A percentile compares a stretch with the other conserved stretches of the same genome.
These are phyloP conservation scores for Dinoponera quadriceps DNA, from an alignment of 1,140 invertebrate species.

Conservation along the genomic window DNA sequence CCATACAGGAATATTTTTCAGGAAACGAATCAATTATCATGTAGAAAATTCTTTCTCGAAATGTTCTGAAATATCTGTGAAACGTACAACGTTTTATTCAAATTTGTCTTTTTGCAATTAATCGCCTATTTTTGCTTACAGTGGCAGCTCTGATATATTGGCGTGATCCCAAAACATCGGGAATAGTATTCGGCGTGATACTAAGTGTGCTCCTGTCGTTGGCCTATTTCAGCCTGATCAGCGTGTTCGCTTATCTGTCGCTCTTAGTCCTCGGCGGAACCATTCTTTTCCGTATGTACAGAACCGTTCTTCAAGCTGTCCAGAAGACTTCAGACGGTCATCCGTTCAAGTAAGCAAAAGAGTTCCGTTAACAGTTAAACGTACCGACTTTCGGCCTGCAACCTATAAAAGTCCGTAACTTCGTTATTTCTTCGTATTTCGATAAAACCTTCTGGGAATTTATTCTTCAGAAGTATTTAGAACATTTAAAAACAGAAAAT, in stretches of 20 bases:
- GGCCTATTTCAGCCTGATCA: constrained; percentile 97
- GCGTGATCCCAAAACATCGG: constrained; percentile 97
- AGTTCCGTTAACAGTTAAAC: not conserved
- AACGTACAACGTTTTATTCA: not conserved
- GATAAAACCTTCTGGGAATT: no score
- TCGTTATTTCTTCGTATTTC: no score
- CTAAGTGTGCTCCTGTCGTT: constrained; percentile 95
- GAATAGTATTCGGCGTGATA: constrained; percentile 94
- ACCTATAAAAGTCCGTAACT: no score
- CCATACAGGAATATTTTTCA: no score
- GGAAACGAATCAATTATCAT: not conserved
- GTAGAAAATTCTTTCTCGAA: not conserved
- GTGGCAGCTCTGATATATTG: constrained; percentile 98
- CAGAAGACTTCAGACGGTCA: constrained; percentile 99
- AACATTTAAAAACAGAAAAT: no score
- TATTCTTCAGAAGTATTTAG: no score
- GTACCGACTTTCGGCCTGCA: no score
- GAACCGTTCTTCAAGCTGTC: constrained; percentile 97
- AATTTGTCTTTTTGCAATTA: not conserved
- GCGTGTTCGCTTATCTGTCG: constrained; percentile 96
- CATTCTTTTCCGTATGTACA: constrained; percentile 97
- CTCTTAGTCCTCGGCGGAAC: constrained; percentile 93
- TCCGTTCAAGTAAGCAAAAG: constrained; percentile 95
- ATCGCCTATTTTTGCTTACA: constrained; percentile 86
- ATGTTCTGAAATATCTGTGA: not conserved